Conservation (phyloP, 2,888 invertebrate species). For the Stenodera caucasica region DNA sequence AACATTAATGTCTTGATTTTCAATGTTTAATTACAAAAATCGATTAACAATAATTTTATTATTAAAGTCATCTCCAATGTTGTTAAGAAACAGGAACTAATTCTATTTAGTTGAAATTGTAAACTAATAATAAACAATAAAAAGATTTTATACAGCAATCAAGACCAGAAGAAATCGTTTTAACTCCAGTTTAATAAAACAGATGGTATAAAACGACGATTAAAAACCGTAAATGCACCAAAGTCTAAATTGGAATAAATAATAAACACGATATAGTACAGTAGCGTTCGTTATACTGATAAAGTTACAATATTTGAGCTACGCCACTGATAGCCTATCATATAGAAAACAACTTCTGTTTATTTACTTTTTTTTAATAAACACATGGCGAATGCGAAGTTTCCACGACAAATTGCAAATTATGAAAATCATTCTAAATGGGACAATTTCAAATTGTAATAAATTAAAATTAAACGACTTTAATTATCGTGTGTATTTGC, state of each 20-base stretch:
- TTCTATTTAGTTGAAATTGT: neutral
- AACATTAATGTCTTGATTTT: too few species aligned
- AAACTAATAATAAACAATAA: neutral
- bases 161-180: neutral
- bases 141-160: neutral
- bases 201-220: neutral
- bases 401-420: too few species aligned
- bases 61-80: neutral
- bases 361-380: neutral
- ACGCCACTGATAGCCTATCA: neutral
- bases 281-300: neutral
- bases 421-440: neutral
- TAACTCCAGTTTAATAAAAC: neutral
- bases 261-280: neutral
- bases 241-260: slow-evolving; percentile 2
- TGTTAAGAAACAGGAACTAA: neutral
- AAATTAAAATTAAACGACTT: neutral
- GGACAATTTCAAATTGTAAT: neutral
- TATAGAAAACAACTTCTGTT: neutral
- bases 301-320: too few species aligned
- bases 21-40: too few species aligned
- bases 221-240: slow-evolving; percentile 5
- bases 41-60: neutral
- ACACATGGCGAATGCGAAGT: slow-evolving; percentile 1
- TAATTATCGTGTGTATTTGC: neutral